These are phyloP conservation scores for Buathra laborator DNA, from an alignment of 2,888 invertebrate genomes.

Conservation along the genomic window DNA sequence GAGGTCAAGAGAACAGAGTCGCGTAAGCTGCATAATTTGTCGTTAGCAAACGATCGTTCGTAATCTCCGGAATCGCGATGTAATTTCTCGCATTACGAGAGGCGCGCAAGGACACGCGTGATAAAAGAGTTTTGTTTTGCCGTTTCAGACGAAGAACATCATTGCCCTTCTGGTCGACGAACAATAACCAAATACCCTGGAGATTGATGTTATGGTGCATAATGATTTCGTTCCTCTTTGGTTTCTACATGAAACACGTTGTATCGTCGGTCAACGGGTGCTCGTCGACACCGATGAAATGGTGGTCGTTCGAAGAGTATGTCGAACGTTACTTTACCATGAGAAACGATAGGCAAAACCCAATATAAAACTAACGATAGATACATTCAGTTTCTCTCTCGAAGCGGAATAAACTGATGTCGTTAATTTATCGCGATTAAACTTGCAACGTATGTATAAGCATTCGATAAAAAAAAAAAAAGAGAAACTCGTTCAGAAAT, in stretches of 20 bases:
- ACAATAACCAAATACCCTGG: conserved; percentile 70
- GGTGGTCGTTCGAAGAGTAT: conserved; percentile 80
- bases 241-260: conserved; percentile 77
- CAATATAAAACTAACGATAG: conserved; percentile 69
- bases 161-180: conserved; percentile 59
- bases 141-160: conserved; percentile 67
- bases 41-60: conserved; percentile 5
- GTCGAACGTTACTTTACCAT: conserved; percentile 72
- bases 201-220: conserved; percentile 76
- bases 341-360: conserved; percentile 69
- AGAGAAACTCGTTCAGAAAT: not conserved
- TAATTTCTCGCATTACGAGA: not conserved
- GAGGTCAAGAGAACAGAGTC: conserved; percentile 53
- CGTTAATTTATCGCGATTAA: not conserved
- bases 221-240: conserved; percentile 77
- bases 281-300: conserved; percentile 71
- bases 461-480: not conserved
- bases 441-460: not conserved
- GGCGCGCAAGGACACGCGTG: too few relatives aligned
- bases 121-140: conserved; percentile 8
- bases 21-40: conserved; percentile 52
- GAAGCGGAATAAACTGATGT: not conserved
- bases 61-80: not conserved
- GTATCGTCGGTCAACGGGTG: conserved; percentile 73
- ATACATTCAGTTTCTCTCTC: not conserved